Percentiles rank a stretch among this genome's conserved stretches.
These are phyloP conservation scores for Serinus canaria DNA, from an alignment of 2,113 vertebrate species.

Conservation along the genomic window DNA sequence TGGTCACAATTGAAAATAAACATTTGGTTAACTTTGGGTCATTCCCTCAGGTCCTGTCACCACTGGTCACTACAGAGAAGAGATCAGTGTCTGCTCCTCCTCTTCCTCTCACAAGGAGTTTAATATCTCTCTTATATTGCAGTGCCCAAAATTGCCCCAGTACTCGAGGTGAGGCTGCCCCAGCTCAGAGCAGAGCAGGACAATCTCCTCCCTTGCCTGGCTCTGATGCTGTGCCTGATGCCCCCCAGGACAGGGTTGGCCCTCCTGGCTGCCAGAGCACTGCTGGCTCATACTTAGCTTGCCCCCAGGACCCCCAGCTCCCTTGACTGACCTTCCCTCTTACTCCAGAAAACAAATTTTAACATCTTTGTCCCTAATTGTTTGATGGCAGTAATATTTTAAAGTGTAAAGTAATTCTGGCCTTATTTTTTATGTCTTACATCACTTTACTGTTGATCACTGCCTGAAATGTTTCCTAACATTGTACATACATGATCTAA, in stretches of 20 bases:
- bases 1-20: not conserved
- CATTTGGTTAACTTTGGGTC: not conserved
- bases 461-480: not conserved
- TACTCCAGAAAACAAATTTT: not conserved
- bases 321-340: not conserved
- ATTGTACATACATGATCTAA: not conserved
- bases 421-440: not conserved
- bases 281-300: fast-evolving
- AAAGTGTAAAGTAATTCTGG: not conserved
- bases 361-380: not conserved
- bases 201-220: not conserved
- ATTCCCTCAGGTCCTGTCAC: not conserved
- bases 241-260: fast-evolving
- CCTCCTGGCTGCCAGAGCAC: not conserved
- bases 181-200: fast-evolving
- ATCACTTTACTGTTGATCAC: not conserved
- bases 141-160: fast-evolving
- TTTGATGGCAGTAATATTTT: not conserved
- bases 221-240: not conserved
- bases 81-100: not conserved
- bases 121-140: not conserved
- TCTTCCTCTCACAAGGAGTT: not conserved
- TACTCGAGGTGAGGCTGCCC: fast-evolving
- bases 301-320: not conserved
- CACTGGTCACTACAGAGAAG: not conserved